Evolutionary conservation across 2,888 invertebrate species (phyloP).

Genomic region (Eilema griseolum): DNA sequence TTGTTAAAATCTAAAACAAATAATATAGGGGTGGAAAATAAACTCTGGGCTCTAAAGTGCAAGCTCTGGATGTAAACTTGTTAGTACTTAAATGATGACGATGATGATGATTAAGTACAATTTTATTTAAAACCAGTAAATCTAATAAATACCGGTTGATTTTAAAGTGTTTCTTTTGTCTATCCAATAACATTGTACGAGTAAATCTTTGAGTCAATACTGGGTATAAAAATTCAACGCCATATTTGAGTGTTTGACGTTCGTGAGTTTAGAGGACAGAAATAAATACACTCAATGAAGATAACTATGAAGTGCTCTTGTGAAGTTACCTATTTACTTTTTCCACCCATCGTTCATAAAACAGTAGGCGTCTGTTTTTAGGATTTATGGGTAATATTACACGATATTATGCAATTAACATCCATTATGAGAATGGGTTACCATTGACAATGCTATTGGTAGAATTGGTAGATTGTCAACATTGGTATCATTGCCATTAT

Average conservation of each 20-base stretch:
- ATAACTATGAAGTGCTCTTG: conserved; percentile 58
- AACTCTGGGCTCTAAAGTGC: neutral
- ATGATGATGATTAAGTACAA: neutral
- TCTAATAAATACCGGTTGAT: conserved; percentile 13
- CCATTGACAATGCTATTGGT: too few relatives aligned
- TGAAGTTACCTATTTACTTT: conserved; percentile 51
- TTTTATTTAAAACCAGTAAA: conserved; percentile 19
- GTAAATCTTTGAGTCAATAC: conserved; percentile 73
- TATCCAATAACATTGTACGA: conserved; percentile 43
- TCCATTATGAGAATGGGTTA: neutral
- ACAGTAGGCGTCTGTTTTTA: conserved; percentile 8
- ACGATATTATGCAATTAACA: neutral
- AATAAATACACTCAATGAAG: conserved; percentile 61
- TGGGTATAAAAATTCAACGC: conserved; percentile 62
- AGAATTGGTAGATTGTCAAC: too few relatives aligned
- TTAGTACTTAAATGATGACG: neutral
- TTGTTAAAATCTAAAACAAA: neutral
- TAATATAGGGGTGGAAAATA: neutral
- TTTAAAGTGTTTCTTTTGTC: conserved; percentile 34
- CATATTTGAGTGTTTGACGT: conserved; percentile 68
- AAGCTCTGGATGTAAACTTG: neutral
- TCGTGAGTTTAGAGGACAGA: conserved; percentile 59
- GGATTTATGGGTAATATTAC: neutral
- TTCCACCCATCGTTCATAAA: conserved; percentile 14
- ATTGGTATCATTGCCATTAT: too few relatives aligned